Evolutionary conservation across 2,113 vertebrate genomes (phyloP), one percentile per base, ranked within the genome.

Genomic region (Periophthalmus modestus): DNA sequence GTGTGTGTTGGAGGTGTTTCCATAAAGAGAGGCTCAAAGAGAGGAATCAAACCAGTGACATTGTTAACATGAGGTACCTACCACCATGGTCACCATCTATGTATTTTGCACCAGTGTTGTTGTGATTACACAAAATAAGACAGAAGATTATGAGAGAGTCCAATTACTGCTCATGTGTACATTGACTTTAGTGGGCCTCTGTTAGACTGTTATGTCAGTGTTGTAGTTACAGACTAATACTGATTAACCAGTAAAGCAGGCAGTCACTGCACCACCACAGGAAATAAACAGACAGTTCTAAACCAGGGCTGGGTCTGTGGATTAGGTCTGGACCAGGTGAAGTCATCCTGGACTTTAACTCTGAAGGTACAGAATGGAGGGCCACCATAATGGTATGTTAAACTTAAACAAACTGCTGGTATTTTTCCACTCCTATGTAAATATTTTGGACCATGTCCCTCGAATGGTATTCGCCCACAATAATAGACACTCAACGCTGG

Each of bases 301-400:
- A 12, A n/a, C 3, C 57, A 24, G 50, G 7, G 15, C 14, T 19
- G 18, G 50, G 50, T 15, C 50, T 6, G 50, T 18, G 78, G 39
- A 43, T 61, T 47, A 55, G 68, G 52, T 77, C 74, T 67, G 76
- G 24, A 39, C 7, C n/a, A 72, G 61, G 59, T 58, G 57, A n/a
- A 13, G 79, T 82, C 88, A 85, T 81, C 69, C 78, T 86, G 86
- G 87, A 80, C 24, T 2, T 47, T 33, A 24, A 74, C 82, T 84
- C 12, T 18, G 48, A 7, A 10, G 54, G 72, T 54, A 43, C 24
- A 68, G 2, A 7, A 66, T 74, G 71, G 34, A 74, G 55, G 66
- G 54, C 24, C 19, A 47, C 52, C 54, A 61, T 72, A 66, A 72
- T 82, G 18, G 57, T 15, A 2, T n/a, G 9, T n/a, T 34, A 65